Evolutionary conservation across 2,888 invertebrate species (phyloP).

Genomic region (Apodemia zela): DNA sequence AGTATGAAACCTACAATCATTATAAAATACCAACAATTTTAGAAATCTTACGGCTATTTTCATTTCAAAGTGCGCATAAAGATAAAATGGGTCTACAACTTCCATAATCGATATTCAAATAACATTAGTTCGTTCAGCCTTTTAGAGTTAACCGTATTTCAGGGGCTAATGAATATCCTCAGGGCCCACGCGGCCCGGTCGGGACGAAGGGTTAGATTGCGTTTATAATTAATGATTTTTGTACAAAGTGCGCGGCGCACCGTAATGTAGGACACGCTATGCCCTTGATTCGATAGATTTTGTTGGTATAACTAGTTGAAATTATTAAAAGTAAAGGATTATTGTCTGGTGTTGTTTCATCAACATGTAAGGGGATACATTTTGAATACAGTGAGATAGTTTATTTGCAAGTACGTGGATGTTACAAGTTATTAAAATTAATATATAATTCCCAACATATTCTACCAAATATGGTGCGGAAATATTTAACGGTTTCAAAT

Average conservation of each 20-base stretch:
- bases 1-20: not conserved
- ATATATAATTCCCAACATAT: no score
- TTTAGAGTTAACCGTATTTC: conserved; percentile 32
- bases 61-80: conserved; percentile 12
- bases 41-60: conserved; percentile 12
- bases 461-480: not conserved
- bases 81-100: conserved; percentile 16
- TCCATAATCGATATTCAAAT: conserved; percentile 22
- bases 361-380: no score
- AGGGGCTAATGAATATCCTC: conserved; percentile 41
- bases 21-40: not conserved
- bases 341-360: no score
- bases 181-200: conserved; percentile 36
- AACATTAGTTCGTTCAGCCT: conserved; percentile 23
- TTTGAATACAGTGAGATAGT: no score
- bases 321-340: not conserved
- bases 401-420: no score
- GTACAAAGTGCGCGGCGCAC: conserved; percentile 48
- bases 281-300: not conserved
- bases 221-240: conserved; percentile 73
- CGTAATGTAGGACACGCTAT: conserved; percentile 43
- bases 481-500: no score
- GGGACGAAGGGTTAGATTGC: conserved; percentile 43
- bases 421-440: no score
- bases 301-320: not conserved